These are phyloP conservation scores for Tetrao urogallus DNA, from an alignment of 2,113 vertebrate genomes.

Conservation along the genomic window DNA sequence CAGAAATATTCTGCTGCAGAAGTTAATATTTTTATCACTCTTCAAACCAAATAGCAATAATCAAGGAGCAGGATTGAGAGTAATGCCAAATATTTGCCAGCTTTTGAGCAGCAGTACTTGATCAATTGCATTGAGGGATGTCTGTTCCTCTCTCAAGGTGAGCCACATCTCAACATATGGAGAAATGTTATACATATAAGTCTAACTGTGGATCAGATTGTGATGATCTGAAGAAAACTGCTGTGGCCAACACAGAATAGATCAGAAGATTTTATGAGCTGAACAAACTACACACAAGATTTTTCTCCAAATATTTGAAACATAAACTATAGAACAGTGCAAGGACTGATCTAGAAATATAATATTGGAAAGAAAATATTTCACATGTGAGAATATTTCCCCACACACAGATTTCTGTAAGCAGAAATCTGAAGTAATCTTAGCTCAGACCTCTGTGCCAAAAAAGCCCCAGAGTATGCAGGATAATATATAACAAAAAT, in stretches of 20 bases:
- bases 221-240: neutral
- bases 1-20: neutral
- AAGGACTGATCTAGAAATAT: neutral
- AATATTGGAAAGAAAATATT: neutral
- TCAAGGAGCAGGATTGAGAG: neutral
- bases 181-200: accelerated
- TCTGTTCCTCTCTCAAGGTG: neutral
- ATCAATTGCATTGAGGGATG: neutral
- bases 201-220: neutral
- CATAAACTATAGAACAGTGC: neutral
- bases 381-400: neutral
- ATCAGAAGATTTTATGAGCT: neutral
- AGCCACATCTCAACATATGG: neutral
- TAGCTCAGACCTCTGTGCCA: neutral
- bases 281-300: neutral
- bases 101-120: accelerated
- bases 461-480: neutral
- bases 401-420: neutral
- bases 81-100: neutral
- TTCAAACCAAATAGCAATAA: neutral
- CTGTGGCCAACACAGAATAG: neutral
- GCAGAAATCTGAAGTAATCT: neutral
- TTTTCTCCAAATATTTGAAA: neutral
- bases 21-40: neutral
- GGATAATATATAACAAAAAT: conserved; percentile 5